Conservation (phyloP, 1,140 invertebrate genomes). For the Idris sp. region DNA sequence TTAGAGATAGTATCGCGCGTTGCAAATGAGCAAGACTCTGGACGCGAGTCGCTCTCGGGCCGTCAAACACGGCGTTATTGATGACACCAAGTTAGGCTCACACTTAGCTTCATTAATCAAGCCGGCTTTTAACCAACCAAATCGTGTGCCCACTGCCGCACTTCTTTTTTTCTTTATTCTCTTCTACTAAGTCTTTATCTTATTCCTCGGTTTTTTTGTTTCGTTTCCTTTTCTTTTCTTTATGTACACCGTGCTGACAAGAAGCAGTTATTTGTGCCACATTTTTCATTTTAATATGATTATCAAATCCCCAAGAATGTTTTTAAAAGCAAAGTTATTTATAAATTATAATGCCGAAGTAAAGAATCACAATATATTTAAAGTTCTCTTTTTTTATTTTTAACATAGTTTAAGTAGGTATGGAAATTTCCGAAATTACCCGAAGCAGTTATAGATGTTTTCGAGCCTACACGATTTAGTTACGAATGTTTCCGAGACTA, state of each 20-base stretch:
- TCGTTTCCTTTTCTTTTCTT: conserved; percentile 17
- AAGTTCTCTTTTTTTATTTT: too few species aligned
- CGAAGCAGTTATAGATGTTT: too few species aligned
- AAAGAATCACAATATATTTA: too few species aligned
- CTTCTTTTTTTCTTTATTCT: conserved; percentile 20
- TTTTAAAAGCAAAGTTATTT: conserved; percentile 36
- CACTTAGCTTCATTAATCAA: conserved; percentile 59
- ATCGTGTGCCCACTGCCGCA: conserved; percentile 58
- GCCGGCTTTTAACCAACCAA: conserved; percentile 55
- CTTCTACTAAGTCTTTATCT: conserved; percentile 3
- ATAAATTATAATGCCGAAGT: too few species aligned
- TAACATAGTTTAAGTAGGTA: too few species aligned
- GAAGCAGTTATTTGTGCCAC: conserved; percentile 46
- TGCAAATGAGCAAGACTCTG: conserved; percentile 52
- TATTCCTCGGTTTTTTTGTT: conserved; percentile 17
- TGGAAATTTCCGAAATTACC: too few species aligned
- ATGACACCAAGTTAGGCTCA: conserved; percentile 63
- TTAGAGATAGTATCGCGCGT: conserved; percentile 56
- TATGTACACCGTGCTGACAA: conserved; percentile 51
- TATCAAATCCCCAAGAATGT: conserved; percentile 55
- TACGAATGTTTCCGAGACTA: too few species aligned
- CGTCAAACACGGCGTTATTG: conserved; percentile 64
- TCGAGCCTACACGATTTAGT: too few species aligned
- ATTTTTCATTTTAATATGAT: conserved; percentile 64
- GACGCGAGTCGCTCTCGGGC: conserved; percentile 51